Conservation (phyloP, 2,797 vertebrate species). For the Mareca penelope region DNA sequence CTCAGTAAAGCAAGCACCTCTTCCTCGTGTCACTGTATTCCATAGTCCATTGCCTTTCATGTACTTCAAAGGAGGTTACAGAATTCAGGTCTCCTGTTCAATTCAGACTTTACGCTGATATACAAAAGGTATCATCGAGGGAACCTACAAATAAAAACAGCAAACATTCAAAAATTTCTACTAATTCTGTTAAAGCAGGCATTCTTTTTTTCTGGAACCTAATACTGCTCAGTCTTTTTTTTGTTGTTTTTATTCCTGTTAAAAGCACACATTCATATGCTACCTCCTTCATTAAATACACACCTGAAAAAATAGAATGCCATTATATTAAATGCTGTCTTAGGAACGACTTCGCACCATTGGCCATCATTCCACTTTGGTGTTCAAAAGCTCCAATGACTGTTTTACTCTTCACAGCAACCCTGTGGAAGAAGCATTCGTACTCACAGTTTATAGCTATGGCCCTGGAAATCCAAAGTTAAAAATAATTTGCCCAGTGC, state of each 20-base stretch:
- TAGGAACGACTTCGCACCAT: background rate
- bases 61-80: background rate
- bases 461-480: background rate
- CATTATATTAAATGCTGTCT: background rate
- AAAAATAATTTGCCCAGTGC: background rate
- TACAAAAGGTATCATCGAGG: background rate
- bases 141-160: background rate
- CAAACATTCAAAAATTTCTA: background rate
- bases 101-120: background rate
- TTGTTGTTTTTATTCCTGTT: background rate
- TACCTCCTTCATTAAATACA: background rate
- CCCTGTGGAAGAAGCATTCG: background rate
- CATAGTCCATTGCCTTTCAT: background rate
- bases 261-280: background rate
- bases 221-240: background rate
- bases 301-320: background rate
- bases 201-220: background rate
- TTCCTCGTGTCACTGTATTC: background rate
- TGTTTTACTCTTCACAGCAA: conserved; percentile 1
- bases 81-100: background rate
- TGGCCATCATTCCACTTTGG: background rate
- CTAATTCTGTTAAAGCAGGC: background rate
- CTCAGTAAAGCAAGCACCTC: background rate
- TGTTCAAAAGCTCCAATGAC: background rate
- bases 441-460: background rate